Evolutionary conservation across 2,888 invertebrate species (phyloP).

Genomic region (Cryptus armator): DNA sequence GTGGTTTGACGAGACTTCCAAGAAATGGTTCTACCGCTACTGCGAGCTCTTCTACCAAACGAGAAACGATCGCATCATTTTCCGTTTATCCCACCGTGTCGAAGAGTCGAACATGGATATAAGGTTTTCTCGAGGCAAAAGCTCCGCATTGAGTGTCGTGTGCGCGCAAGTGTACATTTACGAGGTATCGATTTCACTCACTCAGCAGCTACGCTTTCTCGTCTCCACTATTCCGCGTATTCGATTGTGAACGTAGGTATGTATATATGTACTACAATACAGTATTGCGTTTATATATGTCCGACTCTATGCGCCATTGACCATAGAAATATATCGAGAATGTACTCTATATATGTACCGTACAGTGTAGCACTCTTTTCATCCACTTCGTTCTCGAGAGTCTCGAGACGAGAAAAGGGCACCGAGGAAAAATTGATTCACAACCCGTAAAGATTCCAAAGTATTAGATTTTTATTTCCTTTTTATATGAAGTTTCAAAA

Average conservation of each 20-base stretch:
- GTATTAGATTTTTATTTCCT: neutral
- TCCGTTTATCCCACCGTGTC: constrained; percentile 49
- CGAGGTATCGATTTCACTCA: constrained; percentile 63
- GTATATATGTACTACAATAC: neutral
- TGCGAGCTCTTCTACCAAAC: neutral
- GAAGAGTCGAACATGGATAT: constrained; percentile 4
- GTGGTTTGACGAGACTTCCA: constrained; percentile 46
- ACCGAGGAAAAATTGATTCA: constrained; percentile 28
- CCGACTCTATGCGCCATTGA: constrained; percentile 7
- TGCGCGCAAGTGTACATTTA: constrained; percentile 57
- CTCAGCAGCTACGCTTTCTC: constrained; percentile 27
- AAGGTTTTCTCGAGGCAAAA: neutral
- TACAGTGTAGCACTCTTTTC: constrained; percentile 1
- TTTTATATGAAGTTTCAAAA: neutral
- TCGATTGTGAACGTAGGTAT: constrained; percentile 19
- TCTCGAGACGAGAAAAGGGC: neutral
- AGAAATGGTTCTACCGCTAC: constrained; percentile 18
- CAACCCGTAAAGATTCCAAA: constrained; percentile 25
- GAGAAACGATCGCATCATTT: constrained; percentile 64
- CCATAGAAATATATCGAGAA: constrained; percentile 18
- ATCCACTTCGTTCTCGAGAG: neutral
- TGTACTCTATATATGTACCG: neutral
- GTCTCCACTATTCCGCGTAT: neutral
- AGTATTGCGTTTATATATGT: neutral
- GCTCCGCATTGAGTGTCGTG: constrained; percentile 49